Conservation (phyloP, 2,113 vertebrate genomes). For the Halichoeres trimaculatus region DNA sequence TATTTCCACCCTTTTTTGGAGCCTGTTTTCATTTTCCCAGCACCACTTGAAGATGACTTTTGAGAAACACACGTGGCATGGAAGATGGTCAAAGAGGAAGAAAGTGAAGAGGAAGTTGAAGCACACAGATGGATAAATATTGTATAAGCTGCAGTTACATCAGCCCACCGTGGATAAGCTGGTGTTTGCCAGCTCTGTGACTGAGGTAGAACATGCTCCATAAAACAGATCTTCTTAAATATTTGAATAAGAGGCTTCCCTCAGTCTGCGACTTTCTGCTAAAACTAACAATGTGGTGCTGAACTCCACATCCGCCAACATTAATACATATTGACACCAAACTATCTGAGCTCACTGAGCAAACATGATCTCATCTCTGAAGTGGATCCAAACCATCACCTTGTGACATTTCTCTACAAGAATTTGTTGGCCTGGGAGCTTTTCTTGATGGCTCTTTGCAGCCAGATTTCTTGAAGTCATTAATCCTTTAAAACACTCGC, state of each 20-base stretch:
- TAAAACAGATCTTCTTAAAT: slow-evolving; percentile 26
- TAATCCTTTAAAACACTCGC: slow-evolving; percentile 40
- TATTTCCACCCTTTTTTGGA: too few relatives aligned
- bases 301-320: slow-evolving; percentile 27
- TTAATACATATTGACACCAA: slow-evolving; percentile 11
- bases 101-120: slow-evolving; percentile 2
- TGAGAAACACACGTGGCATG: neutral
- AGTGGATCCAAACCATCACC: neutral
- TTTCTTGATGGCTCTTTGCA: slow-evolving; percentile 12
- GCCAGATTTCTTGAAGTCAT: slow-evolving; percentile 12
- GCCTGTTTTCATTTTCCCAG: neutral
- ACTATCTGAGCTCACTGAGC: slow-evolving; percentile 6
- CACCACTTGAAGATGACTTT: too few relatives aligned
- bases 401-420: slow-evolving; percentile 2
- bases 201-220: slow-evolving; percentile 43
- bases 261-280: slow-evolving; percentile 24
- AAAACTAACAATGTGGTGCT: slow-evolving; percentile 50
- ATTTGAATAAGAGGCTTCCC: slow-evolving; percentile 55
- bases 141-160: slow-evolving; percentile 26
- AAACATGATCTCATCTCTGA: neutral
- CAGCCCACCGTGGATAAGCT: slow-evolving; percentile 16
- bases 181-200: slow-evolving; percentile 67
- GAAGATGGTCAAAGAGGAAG: neutral
- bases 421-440: neutral
- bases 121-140: slow-evolving; percentile 11